These are phyloP conservation scores for Caenorhabditis sinica DNA, from an alignment of 2,888 invertebrate species.

Conservation along the genomic window DNA sequence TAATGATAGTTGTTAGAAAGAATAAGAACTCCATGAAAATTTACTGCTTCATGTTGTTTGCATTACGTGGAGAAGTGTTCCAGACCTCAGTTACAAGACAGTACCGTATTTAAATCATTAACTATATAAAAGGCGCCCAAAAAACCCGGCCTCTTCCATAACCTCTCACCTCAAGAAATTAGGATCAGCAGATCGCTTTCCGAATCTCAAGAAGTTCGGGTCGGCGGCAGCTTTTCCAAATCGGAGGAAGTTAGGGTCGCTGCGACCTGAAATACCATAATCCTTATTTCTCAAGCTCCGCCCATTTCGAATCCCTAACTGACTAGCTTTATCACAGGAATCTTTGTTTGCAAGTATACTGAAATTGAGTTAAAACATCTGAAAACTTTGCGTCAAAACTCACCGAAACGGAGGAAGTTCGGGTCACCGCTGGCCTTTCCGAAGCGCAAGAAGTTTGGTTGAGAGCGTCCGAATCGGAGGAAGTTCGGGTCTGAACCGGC, in stretches of 20 bases:
- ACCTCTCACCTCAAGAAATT: slow-evolving; percentile 77
- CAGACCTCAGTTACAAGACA: no score
- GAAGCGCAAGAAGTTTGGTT: slow-evolving; percentile 82
- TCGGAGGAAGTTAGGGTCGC: slow-evolving; percentile 81
- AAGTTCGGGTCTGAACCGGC: slow-evolving; percentile 81
- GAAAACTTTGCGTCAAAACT: slow-evolving; percentile 22
- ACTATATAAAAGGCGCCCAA: not conserved
- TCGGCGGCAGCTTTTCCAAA: slow-evolving; percentile 79
- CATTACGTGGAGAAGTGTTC: no score
- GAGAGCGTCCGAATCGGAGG: slow-evolving; percentile 77
- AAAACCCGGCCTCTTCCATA: not conserved
- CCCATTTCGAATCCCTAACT: slow-evolving; percentile 35
- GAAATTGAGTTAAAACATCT: slow-evolving; percentile 27
- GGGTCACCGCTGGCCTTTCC: slow-evolving; percentile 81
- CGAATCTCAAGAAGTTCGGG: slow-evolving; percentile 83
- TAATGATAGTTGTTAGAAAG: no score
- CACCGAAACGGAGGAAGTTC: slow-evolving; percentile 80
- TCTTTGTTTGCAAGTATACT: slow-evolving; percentile 40
- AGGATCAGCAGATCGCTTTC: slow-evolving; percentile 76
- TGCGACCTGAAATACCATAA: slow-evolving; percentile 63
- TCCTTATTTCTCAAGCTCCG: not conserved
- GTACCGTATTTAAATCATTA: no score
- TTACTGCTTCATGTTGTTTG: no score
- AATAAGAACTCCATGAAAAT: no score
- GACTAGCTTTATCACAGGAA: slow-evolving; percentile 56